phyloP scores from a whole-genome alignment of 1,140 invertebrate genomes.

The Microvelia longipes region DNA sequence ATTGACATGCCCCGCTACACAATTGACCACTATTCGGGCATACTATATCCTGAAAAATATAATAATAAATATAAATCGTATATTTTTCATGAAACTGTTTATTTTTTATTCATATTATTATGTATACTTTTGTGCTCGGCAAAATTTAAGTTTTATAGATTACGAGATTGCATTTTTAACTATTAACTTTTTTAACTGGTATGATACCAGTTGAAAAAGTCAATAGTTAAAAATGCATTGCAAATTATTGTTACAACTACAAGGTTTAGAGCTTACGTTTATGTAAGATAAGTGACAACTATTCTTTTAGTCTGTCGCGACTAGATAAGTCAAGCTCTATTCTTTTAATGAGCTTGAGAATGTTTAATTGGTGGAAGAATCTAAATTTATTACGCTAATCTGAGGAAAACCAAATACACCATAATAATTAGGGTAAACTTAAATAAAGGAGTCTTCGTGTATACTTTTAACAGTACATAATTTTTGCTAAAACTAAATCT shows the following conservation, averaged over 20 bases:
- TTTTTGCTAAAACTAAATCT: background rate
- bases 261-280: no score
- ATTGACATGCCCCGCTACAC: background rate
- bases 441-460: no score
- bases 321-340: no score
- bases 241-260: no score
- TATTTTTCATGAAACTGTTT: background rate
- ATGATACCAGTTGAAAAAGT: background rate
- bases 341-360: no score
- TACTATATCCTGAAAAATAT: conserved; percentile 13
- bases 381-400: background rate
- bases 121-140: background rate
- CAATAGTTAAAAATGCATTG: no score
- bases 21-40: conserved; percentile 10
- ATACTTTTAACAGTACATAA: no score
- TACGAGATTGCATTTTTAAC: background rate
- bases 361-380: background rate
- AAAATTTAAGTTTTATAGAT: background rate
- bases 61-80: background rate
- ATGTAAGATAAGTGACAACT: no score
- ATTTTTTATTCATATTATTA: background rate
- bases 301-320: no score
- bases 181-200: background rate
- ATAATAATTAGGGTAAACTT: no score
- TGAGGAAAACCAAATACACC: background rate